Base-by-base conservation (phyloP, 2,888 invertebrate species). In the Ichneumoninae sp. region DNA sequence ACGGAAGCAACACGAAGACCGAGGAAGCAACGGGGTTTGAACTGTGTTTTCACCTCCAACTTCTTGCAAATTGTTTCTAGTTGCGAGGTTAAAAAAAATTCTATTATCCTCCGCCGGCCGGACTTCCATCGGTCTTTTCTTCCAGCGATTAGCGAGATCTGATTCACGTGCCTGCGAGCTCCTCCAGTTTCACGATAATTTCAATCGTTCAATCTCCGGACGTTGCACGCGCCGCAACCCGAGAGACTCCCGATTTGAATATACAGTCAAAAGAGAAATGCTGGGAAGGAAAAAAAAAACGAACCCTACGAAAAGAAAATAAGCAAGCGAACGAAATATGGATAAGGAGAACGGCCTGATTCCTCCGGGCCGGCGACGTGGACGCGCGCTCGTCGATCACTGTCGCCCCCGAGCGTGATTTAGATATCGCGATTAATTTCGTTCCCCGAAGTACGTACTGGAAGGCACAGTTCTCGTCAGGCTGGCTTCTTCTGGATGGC, bases 381-480 rank as follows among this genome's bases (percentile, higher is more conserved):
- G 77, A 83, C 80, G 80, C 84, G 80, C 81, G 87, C 84, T 89
- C 88, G 87, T 89, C 89, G 88, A 88, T 88, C 88, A 89, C 85
- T 88, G 89, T 89, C 88, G 87, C 86, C 87, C 44, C 84, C 66
- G 86, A 87, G 87, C 88, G 88, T 89, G 89, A 89, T 89, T 89
- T 89, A 89, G 89, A 87, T 89, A 89, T 88, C 87, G 88, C 88
- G 88, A 89, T 89, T 89, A 89, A 89, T 89, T 89, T 89, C 86
- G 86, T 88, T 88, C 82, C 84, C 65, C 86, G 69, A 76, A 85
- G 78, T 83, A 75, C 63, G 79, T 83, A 79, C 71, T 74, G 83
- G 66, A 75, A 78, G 63, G 68, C 74, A 65, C 63, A 65, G 65
- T 85, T 57, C 69, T 78, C 74, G 65, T 75, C 65, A 65, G 44